Percentiles rank a stretch among this genome's conserved stretches.
Conservation (phyloP, 2,888 invertebrate genomes). For the Eilema caniola region DNA sequence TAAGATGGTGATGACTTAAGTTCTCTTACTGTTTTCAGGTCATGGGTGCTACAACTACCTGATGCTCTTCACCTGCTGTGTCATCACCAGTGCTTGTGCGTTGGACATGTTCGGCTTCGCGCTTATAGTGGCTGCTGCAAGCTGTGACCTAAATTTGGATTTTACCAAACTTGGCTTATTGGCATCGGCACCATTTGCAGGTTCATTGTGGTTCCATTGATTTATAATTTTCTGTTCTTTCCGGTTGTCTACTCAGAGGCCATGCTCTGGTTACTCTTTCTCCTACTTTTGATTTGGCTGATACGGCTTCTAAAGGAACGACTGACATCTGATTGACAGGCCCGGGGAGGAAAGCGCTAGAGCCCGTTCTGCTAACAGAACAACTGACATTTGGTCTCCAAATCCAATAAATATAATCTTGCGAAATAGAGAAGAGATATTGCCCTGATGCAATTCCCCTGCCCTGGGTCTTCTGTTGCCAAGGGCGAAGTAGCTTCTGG, state of each 20-base stretch:
- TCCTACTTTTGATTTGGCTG: not conserved
- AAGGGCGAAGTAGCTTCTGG: too few species aligned
- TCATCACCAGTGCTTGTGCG: conserved; percentile 63
- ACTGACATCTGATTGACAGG: too few species aligned
- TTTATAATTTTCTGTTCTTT: too few species aligned
- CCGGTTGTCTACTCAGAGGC: too few species aligned
- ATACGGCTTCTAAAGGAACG: not conserved
- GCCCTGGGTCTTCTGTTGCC: too few species aligned
- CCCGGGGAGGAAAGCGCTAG: too few species aligned
- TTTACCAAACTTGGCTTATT: conserved; percentile 64
- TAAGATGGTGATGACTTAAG: not conserved
- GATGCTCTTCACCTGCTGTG: conserved; percentile 61
- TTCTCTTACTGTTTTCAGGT: conserved; percentile 54
- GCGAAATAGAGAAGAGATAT: too few species aligned
- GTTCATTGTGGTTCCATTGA: conserved; percentile 46
- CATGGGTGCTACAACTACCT: conserved; percentile 70
- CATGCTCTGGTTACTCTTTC: not conserved
- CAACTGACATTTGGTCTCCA: too few species aligned
- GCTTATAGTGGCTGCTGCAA: conserved; percentile 65
- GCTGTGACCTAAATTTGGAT: conserved; percentile 67
- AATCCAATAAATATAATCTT: too few species aligned
- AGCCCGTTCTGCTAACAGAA: too few species aligned
- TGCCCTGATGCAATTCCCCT: too few species aligned
- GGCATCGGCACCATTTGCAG: conserved; percentile 70
- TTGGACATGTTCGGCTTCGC: conserved; percentile 73